Percentiles rank a stretch among this genome's conserved stretches.
These are phyloP conservation scores for Pissodes strobi DNA, from an alignment of 1,140 invertebrate species.

Conservation along the genomic window DNA sequence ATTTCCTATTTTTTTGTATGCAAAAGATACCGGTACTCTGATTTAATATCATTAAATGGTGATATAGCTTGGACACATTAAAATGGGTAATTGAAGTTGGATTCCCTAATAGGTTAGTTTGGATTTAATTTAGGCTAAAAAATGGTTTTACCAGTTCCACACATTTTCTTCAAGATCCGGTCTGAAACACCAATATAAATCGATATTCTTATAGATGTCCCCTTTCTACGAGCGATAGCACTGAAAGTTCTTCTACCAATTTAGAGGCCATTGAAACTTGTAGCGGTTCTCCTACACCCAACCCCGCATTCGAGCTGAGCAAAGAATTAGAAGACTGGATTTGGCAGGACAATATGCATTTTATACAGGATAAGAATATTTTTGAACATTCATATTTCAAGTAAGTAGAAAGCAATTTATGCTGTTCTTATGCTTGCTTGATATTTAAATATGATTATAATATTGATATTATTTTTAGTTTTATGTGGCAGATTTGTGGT, in stretches of 20 bases:
- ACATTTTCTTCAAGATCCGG: too few species aligned
- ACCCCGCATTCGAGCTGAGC: constrained; percentile 65
- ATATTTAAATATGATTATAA: too few species aligned
- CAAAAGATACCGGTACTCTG: too few species aligned
- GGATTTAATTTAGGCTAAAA: too few species aligned
- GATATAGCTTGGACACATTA: too few species aligned
- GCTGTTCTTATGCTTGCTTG: not conserved
- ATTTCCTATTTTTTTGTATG: too few species aligned
- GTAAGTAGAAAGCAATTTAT: constrained; percentile 62
- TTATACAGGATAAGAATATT: constrained; percentile 92
- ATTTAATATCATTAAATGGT: too few species aligned
- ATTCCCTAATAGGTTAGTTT: too few species aligned
- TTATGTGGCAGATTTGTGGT: constrained; percentile 95
- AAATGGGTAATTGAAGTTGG: too few species aligned
- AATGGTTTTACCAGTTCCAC: too few species aligned
- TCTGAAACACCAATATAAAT: too few species aligned
- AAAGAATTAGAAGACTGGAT: constrained; percentile 88
- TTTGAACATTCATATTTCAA: constrained; percentile 95
- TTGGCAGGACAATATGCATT: constrained; percentile 95
- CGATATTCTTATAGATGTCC: constrained; percentile 22
- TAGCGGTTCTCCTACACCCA: constrained; percentile 31
- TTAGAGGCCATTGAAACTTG: constrained; percentile 51
- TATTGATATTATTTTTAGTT: constrained; percentile 72
- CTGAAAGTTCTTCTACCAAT: constrained; percentile 51
- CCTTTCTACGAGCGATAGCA: constrained; percentile 17